Conservation (phyloP, 35 echinoderm and acorn worm genomes). For the Apostichopus parvimensis region DNA sequence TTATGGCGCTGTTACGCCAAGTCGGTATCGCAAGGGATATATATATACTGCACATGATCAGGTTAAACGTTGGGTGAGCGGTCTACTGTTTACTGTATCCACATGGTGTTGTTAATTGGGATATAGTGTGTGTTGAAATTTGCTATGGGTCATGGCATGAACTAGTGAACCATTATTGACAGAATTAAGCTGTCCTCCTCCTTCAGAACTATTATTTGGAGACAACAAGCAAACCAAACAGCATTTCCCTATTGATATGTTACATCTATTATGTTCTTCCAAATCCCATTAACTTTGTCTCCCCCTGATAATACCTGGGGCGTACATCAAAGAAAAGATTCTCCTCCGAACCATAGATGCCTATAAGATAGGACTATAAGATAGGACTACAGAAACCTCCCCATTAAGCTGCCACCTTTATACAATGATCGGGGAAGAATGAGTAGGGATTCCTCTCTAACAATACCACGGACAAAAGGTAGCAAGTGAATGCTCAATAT, state of each 20-base stretch:
- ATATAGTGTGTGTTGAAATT: too few relatives aligned
- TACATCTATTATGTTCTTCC: constrained; percentile 7
- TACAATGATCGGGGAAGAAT: not conserved
- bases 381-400: not conserved
- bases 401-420: constrained; percentile 31
- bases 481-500: constrained; percentile 26
- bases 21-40: too few relatives aligned
- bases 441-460: not conserved
- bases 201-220: constrained; percentile 15
- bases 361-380: not conserved
- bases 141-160: not conserved
- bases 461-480: not conserved
- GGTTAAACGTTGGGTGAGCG: too few relatives aligned
- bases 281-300: constrained; percentile 51
- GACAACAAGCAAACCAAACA: not conserved
- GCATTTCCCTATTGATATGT: not conserved
- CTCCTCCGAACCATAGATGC: not conserved
- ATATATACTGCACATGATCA: too few relatives aligned
- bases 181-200: constrained; percentile 1
- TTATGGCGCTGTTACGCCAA: too few relatives aligned
- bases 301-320: not conserved
- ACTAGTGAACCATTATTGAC: not conserved
- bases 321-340: constrained; percentile 4
- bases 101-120: too few relatives aligned
- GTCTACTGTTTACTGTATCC: too few relatives aligned